Evolutionary conservation across 2,797 vertebrate species (phyloP).

Genomic region (Acropternis orthonyx): DNA sequence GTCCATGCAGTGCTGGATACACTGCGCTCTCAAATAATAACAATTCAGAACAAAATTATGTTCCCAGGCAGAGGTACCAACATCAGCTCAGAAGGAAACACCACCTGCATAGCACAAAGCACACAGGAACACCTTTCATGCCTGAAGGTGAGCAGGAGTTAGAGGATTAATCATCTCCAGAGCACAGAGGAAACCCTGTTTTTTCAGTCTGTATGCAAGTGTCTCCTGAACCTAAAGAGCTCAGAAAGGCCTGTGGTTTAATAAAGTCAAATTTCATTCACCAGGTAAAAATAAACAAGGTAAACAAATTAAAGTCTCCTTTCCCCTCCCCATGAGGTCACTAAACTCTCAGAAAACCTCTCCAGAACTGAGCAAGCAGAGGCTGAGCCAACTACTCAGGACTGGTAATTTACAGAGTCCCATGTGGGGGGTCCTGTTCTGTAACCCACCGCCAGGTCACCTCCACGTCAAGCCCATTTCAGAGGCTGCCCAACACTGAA

Average conservation of each 20-base stretch:
- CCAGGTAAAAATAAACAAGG: background rate
- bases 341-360: background rate
- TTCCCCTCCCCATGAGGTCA: background rate
- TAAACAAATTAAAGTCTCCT: background rate
- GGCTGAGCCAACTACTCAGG: background rate
- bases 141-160: background rate
- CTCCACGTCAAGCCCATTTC: background rate
- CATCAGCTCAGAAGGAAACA: background rate
- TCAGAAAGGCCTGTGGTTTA: background rate
- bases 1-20: background rate
- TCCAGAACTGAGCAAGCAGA: background rate
- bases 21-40: background rate
- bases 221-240: background rate
- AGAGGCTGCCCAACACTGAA: background rate
- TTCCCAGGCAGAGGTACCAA: background rate
- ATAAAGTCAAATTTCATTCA: background rate
- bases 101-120: background rate
- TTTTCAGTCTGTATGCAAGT: background rate
- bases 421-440: background rate
- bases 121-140: fast-evolving
- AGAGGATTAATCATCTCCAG: background rate
- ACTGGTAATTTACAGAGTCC: background rate
- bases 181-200: background rate
- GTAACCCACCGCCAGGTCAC: background rate
- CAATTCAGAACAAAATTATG: background rate